Evolutionary conservation across 2,113 vertebrate species (phyloP).

Genomic region (Muscicapa adusta): DNA sequence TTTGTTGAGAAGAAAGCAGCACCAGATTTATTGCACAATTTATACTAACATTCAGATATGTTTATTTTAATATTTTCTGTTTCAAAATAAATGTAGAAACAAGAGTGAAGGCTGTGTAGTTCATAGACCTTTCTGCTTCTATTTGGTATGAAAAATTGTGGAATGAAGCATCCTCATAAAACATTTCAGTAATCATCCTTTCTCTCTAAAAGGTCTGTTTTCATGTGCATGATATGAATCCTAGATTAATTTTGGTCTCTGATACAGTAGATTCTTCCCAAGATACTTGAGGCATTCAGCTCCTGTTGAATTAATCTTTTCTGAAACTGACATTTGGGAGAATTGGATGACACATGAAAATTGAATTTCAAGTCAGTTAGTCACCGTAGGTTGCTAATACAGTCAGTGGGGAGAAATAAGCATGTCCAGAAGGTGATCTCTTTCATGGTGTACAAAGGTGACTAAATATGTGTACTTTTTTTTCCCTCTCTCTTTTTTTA

Average conservation of each 20-base stretch:
- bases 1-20: background rate
- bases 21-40: background rate
- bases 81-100: background rate
- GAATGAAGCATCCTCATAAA: background rate
- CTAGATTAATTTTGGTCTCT: background rate
- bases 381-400: background rate
- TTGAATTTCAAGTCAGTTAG: background rate
- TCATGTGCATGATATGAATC: background rate
- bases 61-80: background rate
- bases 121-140: background rate
- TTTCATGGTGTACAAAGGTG: background rate
- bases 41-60: background rate
- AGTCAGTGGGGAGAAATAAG: background rate
- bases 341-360: conserved; percentile 12
- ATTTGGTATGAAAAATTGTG: background rate
- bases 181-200: background rate
- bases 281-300: background rate
- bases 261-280: background rate
- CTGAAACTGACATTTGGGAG: conserved; percentile 2
- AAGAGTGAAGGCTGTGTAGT: background rate
- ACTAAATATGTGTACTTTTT: background rate
- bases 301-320: background rate
- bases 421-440: background rate
- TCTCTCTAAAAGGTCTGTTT: background rate
- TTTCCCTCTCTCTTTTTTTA: background rate